These are phyloP conservation scores for Drosophila nr. perissopoda DNA, from an alignment of 2,888 invertebrate genomes.

Conservation along the genomic window DNA sequence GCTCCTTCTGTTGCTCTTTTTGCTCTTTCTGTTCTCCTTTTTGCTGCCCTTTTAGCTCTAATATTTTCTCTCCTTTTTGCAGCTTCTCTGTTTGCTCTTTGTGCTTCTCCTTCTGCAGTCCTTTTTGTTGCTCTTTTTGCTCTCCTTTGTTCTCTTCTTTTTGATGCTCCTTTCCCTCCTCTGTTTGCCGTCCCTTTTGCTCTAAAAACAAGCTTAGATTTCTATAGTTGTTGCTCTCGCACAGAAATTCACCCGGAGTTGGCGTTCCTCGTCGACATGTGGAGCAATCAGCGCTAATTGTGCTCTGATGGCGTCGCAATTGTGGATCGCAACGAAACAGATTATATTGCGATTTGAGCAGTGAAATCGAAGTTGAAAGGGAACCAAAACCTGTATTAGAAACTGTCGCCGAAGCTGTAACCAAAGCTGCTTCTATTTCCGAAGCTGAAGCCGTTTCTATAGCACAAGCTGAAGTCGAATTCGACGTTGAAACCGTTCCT, in stretches of 20 bases:
- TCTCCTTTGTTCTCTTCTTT: background rate
- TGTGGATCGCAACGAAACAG: slow-evolving; percentile 17
- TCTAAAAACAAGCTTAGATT: slow-evolving; percentile 4
- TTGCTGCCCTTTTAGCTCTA: background rate
- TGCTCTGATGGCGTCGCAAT: slow-evolving; percentile 1
- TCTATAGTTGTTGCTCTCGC: background rate
- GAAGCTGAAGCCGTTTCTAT: too few species aligned
- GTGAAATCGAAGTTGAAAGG: background rate
- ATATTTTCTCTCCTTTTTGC: background rate
- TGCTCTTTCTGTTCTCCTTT: background rate
- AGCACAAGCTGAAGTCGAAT: background rate
- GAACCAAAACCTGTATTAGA: background rate
- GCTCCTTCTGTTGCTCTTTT: background rate
- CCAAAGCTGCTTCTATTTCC: background rate
- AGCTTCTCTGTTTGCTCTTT: background rate
- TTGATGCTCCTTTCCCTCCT: background rate
- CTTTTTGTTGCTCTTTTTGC: background rate
- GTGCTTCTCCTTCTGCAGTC: background rate
- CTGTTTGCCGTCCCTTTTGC: background rate
- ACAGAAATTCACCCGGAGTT: slow-evolving; percentile 15
- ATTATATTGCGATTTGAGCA: slow-evolving; percentile 6
- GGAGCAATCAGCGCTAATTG: background rate
- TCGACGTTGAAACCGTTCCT: background rate
- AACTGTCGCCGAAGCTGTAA: background rate
- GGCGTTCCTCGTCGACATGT: slow-evolving; percentile 22